A percentile compares a stretch with the other conserved stretches of the same genome.
phyloP scores from a whole-genome alignment of 37 sponge, comb jelly and placozoan genomes.

The Axinella damicornis region DNA sequence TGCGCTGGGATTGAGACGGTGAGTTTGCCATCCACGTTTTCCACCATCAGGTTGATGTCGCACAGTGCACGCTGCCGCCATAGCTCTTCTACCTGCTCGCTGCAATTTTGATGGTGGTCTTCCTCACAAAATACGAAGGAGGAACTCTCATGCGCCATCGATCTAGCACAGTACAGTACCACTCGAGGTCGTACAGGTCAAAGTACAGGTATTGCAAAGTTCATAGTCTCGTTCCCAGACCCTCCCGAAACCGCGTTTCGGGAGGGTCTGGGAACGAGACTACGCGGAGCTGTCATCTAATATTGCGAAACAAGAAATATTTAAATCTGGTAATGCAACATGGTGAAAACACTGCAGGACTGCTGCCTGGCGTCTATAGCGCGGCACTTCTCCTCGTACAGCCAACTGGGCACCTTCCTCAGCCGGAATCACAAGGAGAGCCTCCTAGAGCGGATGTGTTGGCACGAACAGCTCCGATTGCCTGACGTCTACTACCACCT shows the following conservation, averaged over 20 bases:
- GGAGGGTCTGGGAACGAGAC: no score
- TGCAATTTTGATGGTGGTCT: constrained; percentile 32
- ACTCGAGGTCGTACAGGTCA: not conserved
- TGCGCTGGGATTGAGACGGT: constrained; percentile 69
- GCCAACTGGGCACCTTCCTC: constrained; percentile 61
- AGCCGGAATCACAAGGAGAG: constrained; percentile 71
- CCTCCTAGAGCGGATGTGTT: constrained; percentile 86
- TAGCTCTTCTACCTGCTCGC: constrained; percentile 54
- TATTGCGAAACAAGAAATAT: not conserved
- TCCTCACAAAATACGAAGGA: constrained; percentile 37
- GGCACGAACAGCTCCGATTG: constrained; percentile 61
- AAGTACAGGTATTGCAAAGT: not conserved
- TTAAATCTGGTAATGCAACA: not conserved
- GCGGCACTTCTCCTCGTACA: constrained; percentile 27
- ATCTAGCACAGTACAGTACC: not conserved
- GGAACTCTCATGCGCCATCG: not conserved
- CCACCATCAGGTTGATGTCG: constrained; percentile 77
- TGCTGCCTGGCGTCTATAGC: constrained; percentile 70
- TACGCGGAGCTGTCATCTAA: no score
- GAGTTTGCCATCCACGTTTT: constrained; percentile 24
- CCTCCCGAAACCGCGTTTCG: no score
- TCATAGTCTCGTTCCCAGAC: no score
- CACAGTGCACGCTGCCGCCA: constrained; percentile 77
- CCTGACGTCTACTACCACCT: constrained; percentile 71
- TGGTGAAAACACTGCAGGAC: constrained; percentile 78